These are phyloP conservation scores for Tricholaema leucomelas DNA, from an alignment of 2,113 vertebrate genomes.

Conservation along the genomic window DNA sequence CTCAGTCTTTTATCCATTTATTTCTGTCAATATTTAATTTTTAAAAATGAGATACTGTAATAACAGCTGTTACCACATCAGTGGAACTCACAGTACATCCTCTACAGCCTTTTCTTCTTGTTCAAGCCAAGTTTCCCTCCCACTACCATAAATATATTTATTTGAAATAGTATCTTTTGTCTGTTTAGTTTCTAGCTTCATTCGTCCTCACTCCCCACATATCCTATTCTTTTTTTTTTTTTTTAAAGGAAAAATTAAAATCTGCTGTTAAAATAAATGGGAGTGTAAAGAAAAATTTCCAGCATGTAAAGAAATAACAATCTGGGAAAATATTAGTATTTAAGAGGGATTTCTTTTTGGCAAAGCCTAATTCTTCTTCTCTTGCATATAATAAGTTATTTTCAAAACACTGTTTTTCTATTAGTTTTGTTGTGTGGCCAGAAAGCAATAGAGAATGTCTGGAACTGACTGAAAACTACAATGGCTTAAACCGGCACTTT, in stretches of 20 bases:
- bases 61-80: slow-evolving; percentile 25
- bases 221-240: neutral
- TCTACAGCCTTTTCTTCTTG: slow-evolving; percentile 2
- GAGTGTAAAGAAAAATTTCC: neutral
- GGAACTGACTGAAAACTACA: neutral
- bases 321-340: neutral
- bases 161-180: slow-evolving; percentile 10
- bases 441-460: neutral
- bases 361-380: neutral
- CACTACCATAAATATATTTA: neutral
- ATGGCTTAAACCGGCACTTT: neutral
- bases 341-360: neutral
- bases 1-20: slow-evolving; percentile 15
- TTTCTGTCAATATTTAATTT: slow-evolving; percentile 36
- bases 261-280: slow-evolving; percentile 23
- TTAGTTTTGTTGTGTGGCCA: neutral
- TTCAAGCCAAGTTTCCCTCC: slow-evolving; percentile 33
- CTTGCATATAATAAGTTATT: neutral
- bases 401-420: neutral
- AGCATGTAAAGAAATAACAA: neutral
- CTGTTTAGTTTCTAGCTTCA: neutral
- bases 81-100: neutral
- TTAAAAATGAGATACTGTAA: neutral
- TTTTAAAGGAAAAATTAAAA: neutral
- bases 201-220: neutral